Evolutionary conservation across 2,888 invertebrate genomes (phyloP).

Genomic region (Hypsopygia costalis): DNA sequence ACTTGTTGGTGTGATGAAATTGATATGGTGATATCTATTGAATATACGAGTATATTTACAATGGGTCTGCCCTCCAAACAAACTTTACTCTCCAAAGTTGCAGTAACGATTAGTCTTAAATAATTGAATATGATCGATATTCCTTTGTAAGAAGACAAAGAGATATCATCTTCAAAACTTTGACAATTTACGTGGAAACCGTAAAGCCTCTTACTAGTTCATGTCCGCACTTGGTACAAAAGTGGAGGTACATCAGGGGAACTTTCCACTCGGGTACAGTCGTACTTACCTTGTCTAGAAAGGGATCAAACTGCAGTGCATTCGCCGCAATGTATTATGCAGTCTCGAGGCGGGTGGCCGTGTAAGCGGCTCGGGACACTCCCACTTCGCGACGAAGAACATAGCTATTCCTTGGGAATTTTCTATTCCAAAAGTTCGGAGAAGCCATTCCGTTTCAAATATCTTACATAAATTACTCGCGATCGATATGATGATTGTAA

Average conservation of each 20-base stretch:
- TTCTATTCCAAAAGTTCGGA: constrained; percentile 60
- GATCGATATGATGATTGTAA: constrained; percentile 48
- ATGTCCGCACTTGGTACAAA: constrained; percentile 64
- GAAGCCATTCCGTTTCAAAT: constrained; percentile 50
- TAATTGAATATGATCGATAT: constrained; percentile 65
- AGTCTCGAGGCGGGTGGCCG: constrained; percentile 57
- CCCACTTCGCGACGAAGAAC: constrained; percentile 47
- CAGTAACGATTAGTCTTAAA: constrained; percentile 54
- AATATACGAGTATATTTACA: no score
- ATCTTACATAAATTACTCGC: constrained; percentile 56
- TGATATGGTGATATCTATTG: no score
- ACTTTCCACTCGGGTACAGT: constrained; percentile 62
- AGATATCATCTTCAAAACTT: constrained; percentile 70
- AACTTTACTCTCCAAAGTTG: constrained; percentile 49
- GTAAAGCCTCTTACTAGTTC: constrained; percentile 65
- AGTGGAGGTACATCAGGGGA: constrained; percentile 68
- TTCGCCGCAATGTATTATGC: constrained; percentile 78
- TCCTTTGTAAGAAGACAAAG: constrained; percentile 65
- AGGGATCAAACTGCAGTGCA: constrained; percentile 78
- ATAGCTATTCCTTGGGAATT: constrained; percentile 56
- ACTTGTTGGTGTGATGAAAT: no score
- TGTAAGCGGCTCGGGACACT: constrained; percentile 70
- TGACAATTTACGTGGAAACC: constrained; percentile 66
- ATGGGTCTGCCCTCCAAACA: constrained; percentile 6
- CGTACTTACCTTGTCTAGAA: constrained; percentile 76